phyloP scores from a whole-genome alignment of 2,888 invertebrate genomes.

The Heliothis peltigera region DNA sequence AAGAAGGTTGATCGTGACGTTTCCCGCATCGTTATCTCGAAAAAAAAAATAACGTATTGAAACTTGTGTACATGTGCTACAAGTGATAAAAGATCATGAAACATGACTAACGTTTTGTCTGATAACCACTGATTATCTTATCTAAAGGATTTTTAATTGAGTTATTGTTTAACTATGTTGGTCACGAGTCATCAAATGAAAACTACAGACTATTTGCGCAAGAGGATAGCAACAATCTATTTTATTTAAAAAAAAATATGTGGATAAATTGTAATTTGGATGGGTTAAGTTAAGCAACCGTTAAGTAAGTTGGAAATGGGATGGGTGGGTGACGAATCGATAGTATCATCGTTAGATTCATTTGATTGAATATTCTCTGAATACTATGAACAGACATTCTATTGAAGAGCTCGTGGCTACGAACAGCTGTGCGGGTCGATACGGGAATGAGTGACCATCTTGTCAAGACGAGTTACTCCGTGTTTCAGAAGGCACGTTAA shows the following conservation, averaged over 20 bases:
- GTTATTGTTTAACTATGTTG: conserved; percentile 29
- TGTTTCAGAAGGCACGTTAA: too few relatives aligned
- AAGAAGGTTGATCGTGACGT: background rate
- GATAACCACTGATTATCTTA: conserved; percentile 40
- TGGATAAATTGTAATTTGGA: too few relatives aligned
- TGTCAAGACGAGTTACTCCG: too few relatives aligned
- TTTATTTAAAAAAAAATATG: background rate
- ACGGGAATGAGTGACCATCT: too few relatives aligned
- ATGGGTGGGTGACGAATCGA: too few relatives aligned
- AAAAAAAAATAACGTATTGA: conserved; percentile 15
- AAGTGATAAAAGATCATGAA: conserved; percentile 30
- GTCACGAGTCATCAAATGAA: conserved; percentile 3
- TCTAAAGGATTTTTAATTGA: conserved; percentile 22
- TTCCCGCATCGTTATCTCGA: background rate
- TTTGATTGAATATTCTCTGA: too few relatives aligned
- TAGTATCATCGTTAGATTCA: too few relatives aligned
- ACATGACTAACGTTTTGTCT: conserved; percentile 18
- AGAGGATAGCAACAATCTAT: background rate
- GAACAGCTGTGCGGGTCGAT: too few relatives aligned
- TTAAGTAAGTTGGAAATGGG: too few relatives aligned
- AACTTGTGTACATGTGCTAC: conserved; percentile 1
- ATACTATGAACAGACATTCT: too few relatives aligned
- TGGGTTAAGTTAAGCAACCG: too few relatives aligned
- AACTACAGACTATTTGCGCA: conserved; percentile 10
- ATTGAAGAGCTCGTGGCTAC: too few relatives aligned